These are phyloP conservation scores for Leucosticte australis DNA, from an alignment of 2,113 vertebrate genomes.

Conservation along the genomic window DNA sequence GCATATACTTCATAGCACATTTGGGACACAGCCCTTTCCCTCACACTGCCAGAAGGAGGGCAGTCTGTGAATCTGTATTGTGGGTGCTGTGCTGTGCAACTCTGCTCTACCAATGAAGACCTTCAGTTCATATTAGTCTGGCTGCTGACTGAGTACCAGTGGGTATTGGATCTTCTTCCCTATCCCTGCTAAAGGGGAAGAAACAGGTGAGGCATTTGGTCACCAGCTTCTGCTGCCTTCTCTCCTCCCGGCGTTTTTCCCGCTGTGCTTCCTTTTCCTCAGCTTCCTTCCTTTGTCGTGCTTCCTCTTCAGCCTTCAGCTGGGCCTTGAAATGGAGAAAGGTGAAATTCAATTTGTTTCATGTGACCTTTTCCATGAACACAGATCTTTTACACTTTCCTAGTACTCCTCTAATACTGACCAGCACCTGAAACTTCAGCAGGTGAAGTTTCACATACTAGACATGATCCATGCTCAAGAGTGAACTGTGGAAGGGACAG, in stretches of 20 bases:
- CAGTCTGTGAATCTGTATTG: not conserved
- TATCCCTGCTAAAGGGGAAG: not conserved
- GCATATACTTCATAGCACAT: accelerated
- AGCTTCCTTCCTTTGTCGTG: constrained; percentile 75
- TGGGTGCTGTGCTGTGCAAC: not conserved
- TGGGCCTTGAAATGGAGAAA: constrained; percentile 74
- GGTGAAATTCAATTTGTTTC: not conserved
- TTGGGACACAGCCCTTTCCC: not conserved
- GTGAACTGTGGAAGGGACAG: not conserved
- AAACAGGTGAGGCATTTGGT: not conserved
- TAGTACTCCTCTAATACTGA: not conserved
- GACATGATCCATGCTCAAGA: not conserved
- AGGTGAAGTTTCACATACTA: not conserved
- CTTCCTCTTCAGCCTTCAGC: constrained; percentile 84
- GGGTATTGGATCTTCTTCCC: not conserved
- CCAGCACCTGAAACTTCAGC: not conserved
- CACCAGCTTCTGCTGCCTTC: constrained; percentile 82
- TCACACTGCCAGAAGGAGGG: not conserved
- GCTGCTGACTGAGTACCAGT: not conserved
- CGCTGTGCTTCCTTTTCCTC: constrained; percentile 79
- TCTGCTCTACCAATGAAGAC: not conserved
- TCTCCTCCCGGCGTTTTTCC: constrained; percentile 81
- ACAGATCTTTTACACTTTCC: not conserved
- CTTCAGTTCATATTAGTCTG: not conserved
- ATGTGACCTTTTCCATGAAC: not conserved